Base-by-base conservation (phyloP, 2,888 invertebrate genomes). In the Auanema sp. region DNA sequence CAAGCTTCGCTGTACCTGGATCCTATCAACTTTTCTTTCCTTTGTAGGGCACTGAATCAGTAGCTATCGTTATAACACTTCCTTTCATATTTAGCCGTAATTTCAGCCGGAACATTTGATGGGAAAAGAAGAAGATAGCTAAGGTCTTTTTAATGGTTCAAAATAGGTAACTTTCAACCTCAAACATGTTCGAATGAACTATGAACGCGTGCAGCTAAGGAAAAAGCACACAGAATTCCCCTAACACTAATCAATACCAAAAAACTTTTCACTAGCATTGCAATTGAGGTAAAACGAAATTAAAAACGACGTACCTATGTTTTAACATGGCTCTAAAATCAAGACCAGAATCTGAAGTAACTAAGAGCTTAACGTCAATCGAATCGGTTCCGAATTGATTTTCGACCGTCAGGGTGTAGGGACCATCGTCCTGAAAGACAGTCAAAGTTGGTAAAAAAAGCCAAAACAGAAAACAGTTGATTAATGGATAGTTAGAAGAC, bases 241-340 rank as follows among this genome's bases (percentile, higher is more conserved):
- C 18, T 16, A 47, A 21, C 16, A 47, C 47, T 47, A 47, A 5
- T 18, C 16, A 16, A 3, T 47, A 18, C 18, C n/a, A n/a, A 16
- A 6, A 21, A 47, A 47, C 21, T 6, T 16, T 16, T 47, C 21
- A 47, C 47, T 47, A 18, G 4, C 18, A 5, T 47, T 47, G 4
- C 6, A 47, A 47, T n/a, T 33, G 33, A 33, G 33, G 47, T 18
- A 5, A 47, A 47, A 43, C 43, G 47, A 47, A 47, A 47, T 47
- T 8, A 33, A 33, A 47, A 8, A 8, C 23, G 25, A 44, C 60
- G 10, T 63, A 82, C 83, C 81, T 90, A 88, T 93, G 95, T 87
- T 94, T 95, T 80, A 98, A 88, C 91, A 97, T 91, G 70, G 94
- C 90, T 87, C 98, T 90, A 91, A 97, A 99, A 87, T 98, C 98